phyloP scores from a whole-genome alignment of 2,797 vertebrate species.

The Kryptopterus vitreolus region DNA sequence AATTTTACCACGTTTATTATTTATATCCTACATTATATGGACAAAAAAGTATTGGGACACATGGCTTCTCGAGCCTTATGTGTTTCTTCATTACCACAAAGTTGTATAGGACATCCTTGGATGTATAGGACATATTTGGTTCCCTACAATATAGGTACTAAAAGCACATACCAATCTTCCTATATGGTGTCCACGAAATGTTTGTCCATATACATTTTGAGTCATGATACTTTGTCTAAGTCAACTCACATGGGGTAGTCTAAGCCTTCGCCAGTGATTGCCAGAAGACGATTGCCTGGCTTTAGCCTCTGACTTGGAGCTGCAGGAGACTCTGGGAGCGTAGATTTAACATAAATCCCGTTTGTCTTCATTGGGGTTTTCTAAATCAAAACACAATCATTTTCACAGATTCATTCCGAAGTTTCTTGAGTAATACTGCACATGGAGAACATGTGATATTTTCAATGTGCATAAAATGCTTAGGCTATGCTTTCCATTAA shows the following conservation, averaged over 20 bases:
- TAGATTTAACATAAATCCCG: slow-evolving; percentile 73
- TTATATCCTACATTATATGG: neutral
- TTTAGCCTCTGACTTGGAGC: slow-evolving; percentile 65
- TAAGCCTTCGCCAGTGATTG: slow-evolving; percentile 75
- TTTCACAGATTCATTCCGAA: neutral
- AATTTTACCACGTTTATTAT: neutral
- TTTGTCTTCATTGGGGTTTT: slow-evolving; percentile 63
- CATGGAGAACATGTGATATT: neutral
- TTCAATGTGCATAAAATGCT: neutral
- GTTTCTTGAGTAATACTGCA: neutral
- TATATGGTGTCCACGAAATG: too few species aligned
- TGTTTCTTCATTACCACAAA: too few species aligned
- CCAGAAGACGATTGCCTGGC: slow-evolving; percentile 76
- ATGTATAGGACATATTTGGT: too few species aligned
- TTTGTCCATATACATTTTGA: neutral
- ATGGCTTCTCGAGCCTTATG: too few species aligned
- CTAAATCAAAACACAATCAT: slow-evolving; percentile 55
- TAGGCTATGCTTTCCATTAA: neutral
- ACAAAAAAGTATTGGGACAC: too few species aligned
- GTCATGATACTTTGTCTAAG: neutral
- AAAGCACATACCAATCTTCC: too few species aligned
- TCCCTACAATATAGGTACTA: too few species aligned
- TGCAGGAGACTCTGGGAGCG: slow-evolving; percentile 75
- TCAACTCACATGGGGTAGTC: slow-evolving; percentile 68
- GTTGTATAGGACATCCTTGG: too few species aligned